Base-by-base conservation (phyloP, 2,888 invertebrate species). In the Neoascia interrupta region DNA sequence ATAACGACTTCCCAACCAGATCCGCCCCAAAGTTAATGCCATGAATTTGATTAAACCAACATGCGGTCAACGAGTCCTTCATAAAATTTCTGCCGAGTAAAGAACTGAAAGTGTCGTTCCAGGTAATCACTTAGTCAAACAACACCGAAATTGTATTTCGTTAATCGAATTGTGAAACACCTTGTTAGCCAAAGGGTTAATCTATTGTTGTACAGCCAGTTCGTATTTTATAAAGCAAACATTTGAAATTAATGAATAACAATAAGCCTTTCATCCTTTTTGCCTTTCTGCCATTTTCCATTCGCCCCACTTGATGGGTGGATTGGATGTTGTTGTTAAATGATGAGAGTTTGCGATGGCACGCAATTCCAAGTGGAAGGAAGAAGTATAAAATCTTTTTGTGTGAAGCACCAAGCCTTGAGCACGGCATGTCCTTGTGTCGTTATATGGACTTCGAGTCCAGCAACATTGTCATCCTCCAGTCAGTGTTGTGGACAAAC, bases 201-300 rank as follows among this genome's bases (percentile, higher is more conserved):
- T 73, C 79, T 68, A 73, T 79, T 79, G 79, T 79, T 60, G n/a
- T 39, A 76, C 61, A 61, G 64, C 58, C 72, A 28, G 83, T 82
- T 84, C 81, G 73, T 82, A 83, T 84, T 85, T 85, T 83, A 85
- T 84, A 85, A 84, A 81, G 83, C 83, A 84, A 85, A 85, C 84
- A 86, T 85, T n/a, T 84, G 85, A 85, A 86, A 86, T 86, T 86
- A 86, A 86, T 86, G 86, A 86, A 86, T 84, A 86, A 85, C 85
- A 86, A 84, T 85, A 84, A 84, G 85, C 79, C 51, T 74, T 74
- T 68, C 79, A 56, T 64, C 64, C 73, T 60, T 36, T 60, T 54
- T 8, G 47, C 43, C 43, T n/a, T 31, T 6, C 31, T 31, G 10
- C 18, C 34, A 26, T 26, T 28, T 19, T 72, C 53, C n/a, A n/a